Evolutionary conservation across 2,113 vertebrate genomes (phyloP).

Genomic region (Pollachius pollachius): DNA sequence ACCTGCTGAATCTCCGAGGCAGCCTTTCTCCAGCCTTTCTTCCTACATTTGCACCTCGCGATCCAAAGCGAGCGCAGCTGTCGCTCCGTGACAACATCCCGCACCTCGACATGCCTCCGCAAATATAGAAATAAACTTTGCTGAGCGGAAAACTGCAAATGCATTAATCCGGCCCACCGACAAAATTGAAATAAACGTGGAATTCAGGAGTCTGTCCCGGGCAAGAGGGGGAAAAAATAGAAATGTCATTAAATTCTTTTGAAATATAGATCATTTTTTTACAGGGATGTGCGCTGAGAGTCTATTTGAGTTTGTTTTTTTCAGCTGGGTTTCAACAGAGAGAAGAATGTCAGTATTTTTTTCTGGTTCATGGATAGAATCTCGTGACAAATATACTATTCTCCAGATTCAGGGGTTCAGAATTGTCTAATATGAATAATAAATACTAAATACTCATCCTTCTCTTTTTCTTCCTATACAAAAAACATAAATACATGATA

Average conservation of each 20-base stretch:
- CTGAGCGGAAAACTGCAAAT: conserved; percentile 63
- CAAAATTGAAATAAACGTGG: not conserved
- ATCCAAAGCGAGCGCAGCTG: conserved; percentile 61
- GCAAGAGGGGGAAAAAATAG: conserved; percentile 23
- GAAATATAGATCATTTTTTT: conserved; percentile 56
- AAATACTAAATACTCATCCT: too few species aligned
- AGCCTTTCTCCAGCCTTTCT: conserved; percentile 62
- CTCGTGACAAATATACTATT: not conserved
- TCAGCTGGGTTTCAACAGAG: conserved; percentile 24
- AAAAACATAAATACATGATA: too few species aligned
- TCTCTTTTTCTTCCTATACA: too few species aligned
- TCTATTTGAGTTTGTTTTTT: conserved; percentile 25
- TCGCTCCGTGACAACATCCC: conserved; percentile 56
- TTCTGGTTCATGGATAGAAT: not conserved
- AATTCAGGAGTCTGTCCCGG: conserved; percentile 37
- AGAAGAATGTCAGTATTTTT: conserved; percentile 3
- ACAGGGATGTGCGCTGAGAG: conserved; percentile 22
- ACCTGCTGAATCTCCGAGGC: conserved; percentile 7
- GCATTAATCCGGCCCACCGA: conserved; percentile 52
- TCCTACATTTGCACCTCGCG: conserved; percentile 77
- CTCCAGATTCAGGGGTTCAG: not conserved
- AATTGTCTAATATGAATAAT: too few species aligned
- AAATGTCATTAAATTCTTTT: conserved; percentile 60
- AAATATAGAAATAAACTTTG: conserved; percentile 71
- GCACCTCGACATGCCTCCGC: conserved; percentile 61